Percentiles rank a stretch among this genome's conserved stretches.
Evolutionary conservation across 2,888 invertebrate genomes (phyloP).

Genomic region (Aphodius sticticus): DNA sequence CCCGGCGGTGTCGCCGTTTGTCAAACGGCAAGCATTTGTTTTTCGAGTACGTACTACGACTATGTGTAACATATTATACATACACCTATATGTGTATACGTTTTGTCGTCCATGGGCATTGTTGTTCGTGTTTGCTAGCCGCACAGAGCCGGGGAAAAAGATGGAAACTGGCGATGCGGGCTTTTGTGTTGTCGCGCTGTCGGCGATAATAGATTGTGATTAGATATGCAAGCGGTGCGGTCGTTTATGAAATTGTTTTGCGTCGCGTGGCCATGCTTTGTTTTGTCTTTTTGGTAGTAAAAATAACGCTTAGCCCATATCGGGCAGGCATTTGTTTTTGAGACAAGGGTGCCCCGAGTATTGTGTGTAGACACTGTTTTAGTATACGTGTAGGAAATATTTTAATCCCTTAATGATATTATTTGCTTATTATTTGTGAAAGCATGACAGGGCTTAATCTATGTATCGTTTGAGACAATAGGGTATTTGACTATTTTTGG

Average conservation of each 20-base stretch:
- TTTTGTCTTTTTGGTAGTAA: neutral
- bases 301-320: neutral
- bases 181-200: neutral
- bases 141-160: neutral
- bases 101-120: slow-evolving; percentile 39
- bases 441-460: no score
- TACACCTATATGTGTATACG: slow-evolving; percentile 14
- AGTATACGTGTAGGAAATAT: no score
- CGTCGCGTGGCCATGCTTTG: neutral
- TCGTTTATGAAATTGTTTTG: neutral
- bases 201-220: neutral
- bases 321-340: no score
- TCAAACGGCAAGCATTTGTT: slow-evolving; percentile 54
- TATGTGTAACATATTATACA: slow-evolving; percentile 38
- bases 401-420: no score
- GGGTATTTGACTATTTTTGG: no score
- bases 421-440: no score
- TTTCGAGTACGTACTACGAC: slow-evolving; percentile 51
- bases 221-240: neutral
- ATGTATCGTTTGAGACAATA: no score
- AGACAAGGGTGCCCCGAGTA: no score
- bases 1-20: slow-evolving; percentile 52
- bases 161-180: neutral
- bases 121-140: slow-evolving; percentile 31
- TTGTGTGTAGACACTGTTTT: no score